Evolutionary conservation across 1,140 invertebrate species (phyloP).

Genomic region (Drosophila guanche): DNA sequence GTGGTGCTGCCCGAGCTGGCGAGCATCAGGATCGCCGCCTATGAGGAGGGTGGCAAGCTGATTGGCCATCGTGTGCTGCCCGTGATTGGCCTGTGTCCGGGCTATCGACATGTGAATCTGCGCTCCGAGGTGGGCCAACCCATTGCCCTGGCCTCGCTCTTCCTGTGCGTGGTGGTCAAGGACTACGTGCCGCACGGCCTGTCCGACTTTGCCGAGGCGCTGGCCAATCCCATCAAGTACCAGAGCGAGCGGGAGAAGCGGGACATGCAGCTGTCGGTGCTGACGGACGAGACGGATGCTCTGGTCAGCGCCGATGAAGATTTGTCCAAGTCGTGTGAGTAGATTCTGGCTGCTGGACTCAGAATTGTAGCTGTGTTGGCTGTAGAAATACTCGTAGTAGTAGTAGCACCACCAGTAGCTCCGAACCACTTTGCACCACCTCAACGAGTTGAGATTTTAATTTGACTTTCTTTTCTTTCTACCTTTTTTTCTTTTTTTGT

Average conservation of each 20-base stretch:
- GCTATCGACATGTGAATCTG: conserved; percentile 94
- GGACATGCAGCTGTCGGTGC: conserved; percentile 93
- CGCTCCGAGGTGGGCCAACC: conserved; percentile 98
- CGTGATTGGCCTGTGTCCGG: conserved; percentile 97
- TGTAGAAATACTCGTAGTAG: neutral
- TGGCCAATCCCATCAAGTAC: conserved; percentile 99
- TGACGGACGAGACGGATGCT: conserved; percentile 92
- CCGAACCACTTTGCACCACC: conserved; percentile 17
- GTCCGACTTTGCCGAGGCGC: conserved; percentile 96
- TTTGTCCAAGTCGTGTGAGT: conserved; percentile 82
- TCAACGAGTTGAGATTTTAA: conserved; percentile 54
- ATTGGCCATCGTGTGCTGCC: conserved; percentile 98
- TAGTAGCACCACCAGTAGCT: conserved; percentile 2
- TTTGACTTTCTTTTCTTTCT: conserved; percentile 79
- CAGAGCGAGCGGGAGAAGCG: conserved; percentile 97
- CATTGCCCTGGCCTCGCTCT: conserved; percentile 93
- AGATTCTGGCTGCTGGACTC: neutral
- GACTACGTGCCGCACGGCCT: conserved; percentile 98
- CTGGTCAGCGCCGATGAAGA: conserved; percentile 83
- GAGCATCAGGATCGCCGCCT: conserved; percentile 96
- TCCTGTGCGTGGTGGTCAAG: conserved; percentile 96
- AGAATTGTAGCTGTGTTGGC: neutral
- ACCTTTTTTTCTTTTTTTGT: conserved; percentile 75
- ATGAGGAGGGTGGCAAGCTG: conserved; percentile 97
- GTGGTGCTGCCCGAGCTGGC: conserved; percentile 99